These are phyloP conservation scores for Vidua macroura DNA, from an alignment of 2,113 vertebrate genomes.

Conservation along the genomic window DNA sequence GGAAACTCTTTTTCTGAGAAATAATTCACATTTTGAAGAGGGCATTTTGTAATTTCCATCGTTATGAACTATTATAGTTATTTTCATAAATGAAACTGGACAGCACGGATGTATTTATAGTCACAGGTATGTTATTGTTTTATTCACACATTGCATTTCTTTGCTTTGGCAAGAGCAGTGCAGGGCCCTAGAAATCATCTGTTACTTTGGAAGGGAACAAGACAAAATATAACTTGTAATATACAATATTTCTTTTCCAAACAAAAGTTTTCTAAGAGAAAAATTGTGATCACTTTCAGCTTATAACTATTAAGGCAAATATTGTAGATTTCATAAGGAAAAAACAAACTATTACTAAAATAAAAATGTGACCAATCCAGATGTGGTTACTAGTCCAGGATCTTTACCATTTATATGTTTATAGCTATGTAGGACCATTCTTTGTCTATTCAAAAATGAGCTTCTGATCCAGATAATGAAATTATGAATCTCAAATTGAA, in stretches of 20 bases:
- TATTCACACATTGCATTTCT: not conserved
- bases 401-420: not conserved
- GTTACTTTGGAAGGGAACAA: not conserved
- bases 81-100: not conserved
- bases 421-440: not conserved
- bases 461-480: not conserved
- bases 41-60: not conserved
- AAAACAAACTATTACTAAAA: not conserved
- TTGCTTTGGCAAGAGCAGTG: not conserved
- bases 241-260: not conserved
- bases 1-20: not conserved
- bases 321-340: not conserved
- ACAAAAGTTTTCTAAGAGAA: not conserved
- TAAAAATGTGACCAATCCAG: not conserved
- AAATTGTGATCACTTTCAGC: not conserved
- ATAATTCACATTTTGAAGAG: not conserved
- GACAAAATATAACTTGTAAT: not conserved
- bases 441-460: not conserved
- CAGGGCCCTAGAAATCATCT: not conserved
- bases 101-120: not conserved
- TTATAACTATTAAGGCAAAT: not conserved
- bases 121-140: not conserved
- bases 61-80: not conserved
- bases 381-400: not conserved
- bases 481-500: not conserved